Evolutionary conservation across 2,797 vertebrate genomes (phyloP).

Genomic region (Phyllotis vaccarum): DNA sequence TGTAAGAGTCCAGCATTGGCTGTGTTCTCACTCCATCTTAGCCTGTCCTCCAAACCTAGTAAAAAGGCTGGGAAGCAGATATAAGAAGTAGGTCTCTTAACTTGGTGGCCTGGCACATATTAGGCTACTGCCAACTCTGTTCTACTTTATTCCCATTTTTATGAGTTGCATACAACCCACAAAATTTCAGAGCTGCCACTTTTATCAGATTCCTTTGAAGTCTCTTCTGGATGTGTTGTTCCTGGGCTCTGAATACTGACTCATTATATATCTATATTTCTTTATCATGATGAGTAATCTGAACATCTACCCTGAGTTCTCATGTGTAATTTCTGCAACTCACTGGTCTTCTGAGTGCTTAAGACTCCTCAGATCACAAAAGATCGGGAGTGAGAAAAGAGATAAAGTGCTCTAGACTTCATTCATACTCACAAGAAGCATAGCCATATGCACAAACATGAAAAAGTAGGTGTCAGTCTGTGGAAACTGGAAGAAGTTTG

Average conservation of each 20-base stretch:
- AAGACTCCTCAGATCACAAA: neutral
- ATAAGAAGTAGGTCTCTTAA: neutral
- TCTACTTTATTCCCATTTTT: constrained; percentile 40
- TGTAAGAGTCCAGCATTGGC: fast-evolving
- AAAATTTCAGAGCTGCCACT: neutral
- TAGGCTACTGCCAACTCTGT: neutral
- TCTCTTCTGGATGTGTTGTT: neutral
- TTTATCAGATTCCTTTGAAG: constrained; percentile 12
- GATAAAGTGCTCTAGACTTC: neutral
- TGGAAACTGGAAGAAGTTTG: neutral
- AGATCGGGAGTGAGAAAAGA: neutral
- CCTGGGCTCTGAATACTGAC: neutral
- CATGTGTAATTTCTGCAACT: neutral
- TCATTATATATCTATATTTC: neutral
- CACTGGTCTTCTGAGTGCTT: neutral
- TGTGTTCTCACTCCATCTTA: fast-evolving
- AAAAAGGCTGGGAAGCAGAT: neutral
- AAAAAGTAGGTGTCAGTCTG: neutral
- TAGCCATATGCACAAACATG: fast-evolving
- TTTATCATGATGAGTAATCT: neutral
- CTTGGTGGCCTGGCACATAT: neutral
- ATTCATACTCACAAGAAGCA: neutral
- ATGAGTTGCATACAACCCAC: neutral
- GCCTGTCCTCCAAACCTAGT: fast-evolving
- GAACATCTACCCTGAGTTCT: neutral